Conservation (phyloP, 1,140 invertebrate genomes). For the Hylaeus volcanicus region DNA sequence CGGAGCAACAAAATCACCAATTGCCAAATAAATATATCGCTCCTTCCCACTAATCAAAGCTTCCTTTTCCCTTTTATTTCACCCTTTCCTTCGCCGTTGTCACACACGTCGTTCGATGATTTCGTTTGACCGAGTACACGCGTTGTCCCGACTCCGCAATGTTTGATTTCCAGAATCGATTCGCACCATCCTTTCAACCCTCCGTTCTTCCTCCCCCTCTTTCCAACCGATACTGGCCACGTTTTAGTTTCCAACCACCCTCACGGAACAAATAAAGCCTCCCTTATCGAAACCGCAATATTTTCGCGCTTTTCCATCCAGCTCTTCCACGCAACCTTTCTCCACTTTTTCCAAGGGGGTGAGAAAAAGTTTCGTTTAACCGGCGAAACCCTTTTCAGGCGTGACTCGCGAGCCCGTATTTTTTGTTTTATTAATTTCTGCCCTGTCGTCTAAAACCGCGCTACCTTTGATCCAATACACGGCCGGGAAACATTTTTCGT, state of each 20-base stretch:
- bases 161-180: neutral
- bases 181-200: neutral
- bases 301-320: neutral
- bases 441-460: neutral
- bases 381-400: neutral
- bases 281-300: constrained; percentile 14
- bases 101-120: neutral
- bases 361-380: neutral
- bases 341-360: neutral
- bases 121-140: neutral
- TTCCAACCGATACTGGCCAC: neutral
- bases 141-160: neutral
- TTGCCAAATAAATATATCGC: too few relatives aligned
- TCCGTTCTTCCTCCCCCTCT: neutral
- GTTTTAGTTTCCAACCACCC: neutral
- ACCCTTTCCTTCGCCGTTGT: too few relatives aligned
- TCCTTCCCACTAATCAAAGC: too few relatives aligned
- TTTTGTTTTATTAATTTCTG: neutral
- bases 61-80: too few relatives aligned
- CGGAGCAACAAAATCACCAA: too few relatives aligned
- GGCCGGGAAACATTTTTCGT: too few relatives aligned
- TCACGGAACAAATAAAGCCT: constrained; percentile 1
- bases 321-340: too few relatives aligned
- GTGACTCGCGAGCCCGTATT: neutral
- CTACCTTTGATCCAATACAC: too few relatives aligned